Evolutionary conservation across 2,888 invertebrate genomes (phyloP).

Genomic region (Sinotaia quadrata): DNA sequence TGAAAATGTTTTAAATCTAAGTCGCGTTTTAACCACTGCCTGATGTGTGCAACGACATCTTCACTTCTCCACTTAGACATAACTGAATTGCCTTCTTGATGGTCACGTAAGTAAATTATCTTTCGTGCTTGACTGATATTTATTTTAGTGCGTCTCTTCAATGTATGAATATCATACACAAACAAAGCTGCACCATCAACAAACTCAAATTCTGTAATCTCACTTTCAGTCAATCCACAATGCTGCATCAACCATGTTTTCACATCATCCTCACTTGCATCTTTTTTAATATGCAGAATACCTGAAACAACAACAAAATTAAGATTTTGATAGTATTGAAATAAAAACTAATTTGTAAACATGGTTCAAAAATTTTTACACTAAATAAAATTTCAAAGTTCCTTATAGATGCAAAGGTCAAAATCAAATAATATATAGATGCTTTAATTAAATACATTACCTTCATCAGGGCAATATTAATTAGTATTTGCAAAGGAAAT

Average conservation of each 20-base stretch:
- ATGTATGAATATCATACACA: neutral
- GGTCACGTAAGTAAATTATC: neutral
- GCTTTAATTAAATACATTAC: too few relatives aligned
- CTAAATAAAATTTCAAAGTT: too few relatives aligned
- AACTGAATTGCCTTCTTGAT: neutral
- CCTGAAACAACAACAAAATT: too few relatives aligned
- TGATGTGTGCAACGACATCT: neutral
- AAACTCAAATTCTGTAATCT: neutral
- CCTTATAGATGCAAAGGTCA: too few relatives aligned
- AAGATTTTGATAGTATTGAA: too few relatives aligned
- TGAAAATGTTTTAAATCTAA: neutral
- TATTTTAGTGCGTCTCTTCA: neutral
- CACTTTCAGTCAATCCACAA: neutral
- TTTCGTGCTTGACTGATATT: neutral
- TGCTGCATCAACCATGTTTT: neutral
- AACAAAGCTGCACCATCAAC: constrained; percentile 1
- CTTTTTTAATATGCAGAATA: too few relatives aligned
- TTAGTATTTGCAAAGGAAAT: too few relatives aligned
- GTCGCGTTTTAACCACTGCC: neutral
- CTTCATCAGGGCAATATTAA: too few relatives aligned
- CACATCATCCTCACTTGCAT: too few relatives aligned
- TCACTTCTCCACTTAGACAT: neutral
- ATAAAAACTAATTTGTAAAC: too few relatives aligned
- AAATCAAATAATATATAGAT: too few relatives aligned
- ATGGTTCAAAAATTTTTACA: too few relatives aligned